phyloP scores from a whole-genome alignment of 2,888 invertebrate genomes.

The Acleris holmiana region DNA sequence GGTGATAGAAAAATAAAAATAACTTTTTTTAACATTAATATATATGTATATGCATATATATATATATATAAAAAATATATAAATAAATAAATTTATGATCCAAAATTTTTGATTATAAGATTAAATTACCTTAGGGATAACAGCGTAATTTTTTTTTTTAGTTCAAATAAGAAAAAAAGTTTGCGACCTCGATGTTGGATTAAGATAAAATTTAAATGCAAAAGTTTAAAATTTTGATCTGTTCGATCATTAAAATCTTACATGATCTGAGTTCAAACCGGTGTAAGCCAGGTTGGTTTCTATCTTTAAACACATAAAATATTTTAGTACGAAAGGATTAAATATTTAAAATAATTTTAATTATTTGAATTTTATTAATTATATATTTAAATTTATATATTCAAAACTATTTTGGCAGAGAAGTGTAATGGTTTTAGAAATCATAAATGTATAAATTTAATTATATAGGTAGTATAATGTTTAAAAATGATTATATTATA shows the following conservation, averaged over 20 bases:
- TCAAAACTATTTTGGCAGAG: conserved; percentile 86
- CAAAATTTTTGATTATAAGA: conserved; percentile 85
- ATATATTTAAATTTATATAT: conserved; percentile 41
- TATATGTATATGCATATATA: conserved; percentile 42
- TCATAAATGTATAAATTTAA: conserved; percentile 82
- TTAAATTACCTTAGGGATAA: conserved; percentile 93
- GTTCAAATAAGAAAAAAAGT: conserved; percentile 89
- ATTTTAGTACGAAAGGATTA: conserved; percentile 93
- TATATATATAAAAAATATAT: conserved; percentile 45
- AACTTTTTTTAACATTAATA: conserved; percentile 76
- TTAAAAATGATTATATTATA: conserved; percentile 72
- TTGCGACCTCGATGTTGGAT: conserved; percentile 96
- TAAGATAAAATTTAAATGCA: conserved; percentile 88
- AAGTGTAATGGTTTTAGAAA: conserved; percentile 89
- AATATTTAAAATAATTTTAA: conserved; percentile 83
- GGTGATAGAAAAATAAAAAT: conserved; percentile 85
- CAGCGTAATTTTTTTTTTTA: conserved; percentile 91
- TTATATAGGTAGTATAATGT: conserved; percentile 84
- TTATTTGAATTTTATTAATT: conserved; percentile 60
- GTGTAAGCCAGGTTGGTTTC: conserved; percentile 94
- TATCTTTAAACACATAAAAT: conserved; percentile 86
- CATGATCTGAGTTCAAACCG: conserved; percentile 96
- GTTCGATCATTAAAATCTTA: conserved; percentile 93
- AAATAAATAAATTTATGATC: conserved; percentile 80
- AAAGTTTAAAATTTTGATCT: conserved; percentile 88